Percentiles rank a stretch among this genome's conserved stretches.
Evolutionary conservation across 1,140 invertebrate genomes (phyloP).

Genomic region (Brachionus plicatilis): DNA sequence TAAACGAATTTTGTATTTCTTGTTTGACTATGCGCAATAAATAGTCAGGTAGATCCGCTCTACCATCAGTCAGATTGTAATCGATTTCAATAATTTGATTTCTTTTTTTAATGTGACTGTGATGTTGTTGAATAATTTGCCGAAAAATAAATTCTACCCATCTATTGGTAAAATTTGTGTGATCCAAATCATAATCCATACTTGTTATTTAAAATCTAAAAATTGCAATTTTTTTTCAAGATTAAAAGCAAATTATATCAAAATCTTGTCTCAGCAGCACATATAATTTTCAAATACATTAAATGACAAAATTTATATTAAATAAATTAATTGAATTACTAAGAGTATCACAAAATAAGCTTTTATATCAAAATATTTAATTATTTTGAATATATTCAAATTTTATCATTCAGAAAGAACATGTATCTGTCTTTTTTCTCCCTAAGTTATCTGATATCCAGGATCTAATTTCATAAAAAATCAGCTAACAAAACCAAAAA

Average conservation of each 20-base stretch:
- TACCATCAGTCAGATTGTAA: neutral
- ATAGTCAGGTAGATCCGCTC: neutral
- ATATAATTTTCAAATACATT: neutral
- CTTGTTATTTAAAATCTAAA: neutral
- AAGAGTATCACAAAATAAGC: constrained; percentile 8
- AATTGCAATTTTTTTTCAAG: neutral
- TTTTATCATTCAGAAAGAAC: neutral
- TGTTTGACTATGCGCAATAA: neutral
- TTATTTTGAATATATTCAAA: neutral
- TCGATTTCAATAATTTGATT: constrained; percentile 25
- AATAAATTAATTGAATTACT: neutral
- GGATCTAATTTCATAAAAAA: neutral
- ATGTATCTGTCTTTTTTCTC: neutral
- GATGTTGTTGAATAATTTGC: neutral
- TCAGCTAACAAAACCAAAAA: neutral
- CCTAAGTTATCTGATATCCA: neutral
- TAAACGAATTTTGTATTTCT: neutral
- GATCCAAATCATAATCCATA: neutral
- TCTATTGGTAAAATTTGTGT: neutral
- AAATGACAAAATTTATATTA: constrained; percentile 1
- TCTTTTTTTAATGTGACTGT: neutral
- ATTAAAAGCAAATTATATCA: neutral
- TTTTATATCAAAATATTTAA: neutral
- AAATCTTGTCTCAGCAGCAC: neutral
- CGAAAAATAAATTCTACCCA: neutral